A percentile compares a stretch with the other conserved stretches of the same genome.
Evolutionary conservation across 92 coral and sea anemone genomes (phyloP).

Genomic region (Hydrozoanthus gracilis): DNA sequence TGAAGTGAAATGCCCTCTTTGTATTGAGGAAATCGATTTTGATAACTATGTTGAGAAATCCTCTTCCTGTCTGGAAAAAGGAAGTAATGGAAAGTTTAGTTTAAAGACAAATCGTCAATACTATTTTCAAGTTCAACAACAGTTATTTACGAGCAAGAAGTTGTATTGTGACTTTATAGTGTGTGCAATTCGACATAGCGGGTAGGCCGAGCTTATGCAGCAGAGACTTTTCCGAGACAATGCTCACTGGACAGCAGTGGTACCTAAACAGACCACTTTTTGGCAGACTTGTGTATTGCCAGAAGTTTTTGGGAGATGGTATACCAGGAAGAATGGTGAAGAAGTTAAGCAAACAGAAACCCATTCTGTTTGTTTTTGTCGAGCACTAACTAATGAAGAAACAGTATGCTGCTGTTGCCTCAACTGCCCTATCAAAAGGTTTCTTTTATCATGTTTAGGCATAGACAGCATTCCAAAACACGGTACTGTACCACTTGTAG

Average conservation of each 20-base stretch:
- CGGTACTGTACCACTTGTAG: constrained; percentile 77
- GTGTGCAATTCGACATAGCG: too few species aligned
- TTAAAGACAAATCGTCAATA: constrained; percentile 31
- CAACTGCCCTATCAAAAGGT: constrained; percentile 51
- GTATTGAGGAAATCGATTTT: constrained; percentile 53
- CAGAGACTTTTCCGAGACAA: constrained; percentile 45
- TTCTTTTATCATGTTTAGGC: constrained; percentile 64
- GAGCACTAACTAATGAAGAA: constrained; percentile 41
- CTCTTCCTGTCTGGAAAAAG: constrained; percentile 51
- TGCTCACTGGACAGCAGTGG: constrained; percentile 41
- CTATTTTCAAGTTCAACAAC: constrained; percentile 62
- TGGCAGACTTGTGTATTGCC: constrained; percentile 59
- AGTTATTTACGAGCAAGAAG: constrained; percentile 48
- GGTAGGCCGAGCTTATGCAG: constrained; percentile 17
- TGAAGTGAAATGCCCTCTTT: constrained; percentile 70
- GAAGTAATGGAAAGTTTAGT: neutral
- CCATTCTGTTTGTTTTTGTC: constrained; percentile 58
- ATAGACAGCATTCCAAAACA: constrained; percentile 48
- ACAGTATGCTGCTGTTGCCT: constrained; percentile 58
- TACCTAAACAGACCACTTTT: constrained; percentile 46
- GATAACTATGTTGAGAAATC: constrained; percentile 29
- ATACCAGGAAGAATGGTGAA: constrained; percentile 44
- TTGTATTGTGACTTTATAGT: constrained; percentile 44
- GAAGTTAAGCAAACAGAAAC: constrained; percentile 7
- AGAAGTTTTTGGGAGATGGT: constrained; percentile 59